These are phyloP conservation scores for Muntiacus muntjak DNA, from an alignment of 2,113 vertebrate genomes.

Conservation along the genomic window DNA sequence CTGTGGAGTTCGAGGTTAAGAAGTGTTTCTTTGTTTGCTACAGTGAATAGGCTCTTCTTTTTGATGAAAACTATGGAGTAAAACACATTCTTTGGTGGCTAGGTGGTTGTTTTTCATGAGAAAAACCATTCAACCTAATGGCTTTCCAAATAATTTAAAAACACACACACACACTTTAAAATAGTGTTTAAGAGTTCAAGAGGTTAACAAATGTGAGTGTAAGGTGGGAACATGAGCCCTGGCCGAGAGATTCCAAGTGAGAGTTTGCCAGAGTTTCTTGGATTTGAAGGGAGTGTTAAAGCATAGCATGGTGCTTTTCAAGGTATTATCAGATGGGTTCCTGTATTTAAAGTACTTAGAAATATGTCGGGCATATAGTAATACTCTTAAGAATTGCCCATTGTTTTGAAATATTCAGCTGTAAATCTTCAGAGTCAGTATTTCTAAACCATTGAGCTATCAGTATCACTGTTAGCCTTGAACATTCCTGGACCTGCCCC, in stretches of 20 bases:
- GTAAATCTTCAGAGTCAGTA: neutral
- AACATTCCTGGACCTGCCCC: neutral
- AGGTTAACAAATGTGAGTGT: neutral
- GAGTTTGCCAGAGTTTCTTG: neutral
- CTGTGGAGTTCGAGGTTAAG: neutral
- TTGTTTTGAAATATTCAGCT: neutral
- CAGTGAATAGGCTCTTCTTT: neutral
- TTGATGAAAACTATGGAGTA: neutral
- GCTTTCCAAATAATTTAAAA: neutral
- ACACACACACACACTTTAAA: neutral
- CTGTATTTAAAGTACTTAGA: neutral
- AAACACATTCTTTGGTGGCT: neutral
- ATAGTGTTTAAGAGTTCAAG: neutral
- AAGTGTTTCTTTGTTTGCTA: neutral
- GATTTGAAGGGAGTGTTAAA: neutral
- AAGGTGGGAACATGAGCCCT: neutral
- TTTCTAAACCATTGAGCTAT: neutral
- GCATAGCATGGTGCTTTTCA: neutral
- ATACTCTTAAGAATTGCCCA: neutral
- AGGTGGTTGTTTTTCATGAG: neutral
- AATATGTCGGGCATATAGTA: neutral
- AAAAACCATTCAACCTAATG: neutral
- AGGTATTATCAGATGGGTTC: neutral
- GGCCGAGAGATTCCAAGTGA: neutral
- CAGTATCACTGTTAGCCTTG: neutral